Evolutionary conservation across 2,888 invertebrate species (phyloP), one percentile per base, ranked within the genome.

Genomic region (Drosophila antonietae): DNA sequence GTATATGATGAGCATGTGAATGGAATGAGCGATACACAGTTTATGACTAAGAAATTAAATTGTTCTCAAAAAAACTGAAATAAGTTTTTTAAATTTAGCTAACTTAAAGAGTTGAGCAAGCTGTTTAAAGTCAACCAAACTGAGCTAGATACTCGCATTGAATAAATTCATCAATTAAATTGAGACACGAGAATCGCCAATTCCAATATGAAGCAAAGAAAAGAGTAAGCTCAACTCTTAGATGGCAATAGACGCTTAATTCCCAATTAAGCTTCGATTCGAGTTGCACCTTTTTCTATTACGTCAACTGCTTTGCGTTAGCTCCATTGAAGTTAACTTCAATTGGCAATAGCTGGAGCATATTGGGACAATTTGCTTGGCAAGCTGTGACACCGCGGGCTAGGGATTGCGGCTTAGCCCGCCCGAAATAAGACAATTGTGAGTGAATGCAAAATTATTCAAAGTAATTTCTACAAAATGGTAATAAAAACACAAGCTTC

Each of bases 391-490:
- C 75, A 71, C 51, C 47, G 60, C 9, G 20, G 43, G 28, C 28
- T 18, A 0, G 51, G 15, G 43, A 33, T 18, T 18, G 37, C 35
- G 20, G 46, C 28, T 20, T 20, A 12, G 8, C 23, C 12, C 64
- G 39, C 4, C n/a, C 7, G 28, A 41, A 12, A 52, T 52, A 73
- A 62, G 57, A 65, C 62, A 78, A 67, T 60, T 68, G 62, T 60
- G 53, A 78, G 37, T 68, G 66, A 68, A 74, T 74, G 70, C 65
- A 68, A 78, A 78, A 78, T 78, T 68, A 68, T 68, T 74, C 59
- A 46, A 55, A 62, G 60, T 70, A 63, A 71, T 59, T 59, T 69
- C 59, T 51, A 55, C 35, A 57, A 55, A 51, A 65, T 14, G 51
- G 53, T 47, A 61, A 62, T 47, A 65, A 57, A 44, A 67, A 58